Base-by-base conservation (phyloP, 1,140 invertebrate species). In the Megalonaias nervosa region DNA sequence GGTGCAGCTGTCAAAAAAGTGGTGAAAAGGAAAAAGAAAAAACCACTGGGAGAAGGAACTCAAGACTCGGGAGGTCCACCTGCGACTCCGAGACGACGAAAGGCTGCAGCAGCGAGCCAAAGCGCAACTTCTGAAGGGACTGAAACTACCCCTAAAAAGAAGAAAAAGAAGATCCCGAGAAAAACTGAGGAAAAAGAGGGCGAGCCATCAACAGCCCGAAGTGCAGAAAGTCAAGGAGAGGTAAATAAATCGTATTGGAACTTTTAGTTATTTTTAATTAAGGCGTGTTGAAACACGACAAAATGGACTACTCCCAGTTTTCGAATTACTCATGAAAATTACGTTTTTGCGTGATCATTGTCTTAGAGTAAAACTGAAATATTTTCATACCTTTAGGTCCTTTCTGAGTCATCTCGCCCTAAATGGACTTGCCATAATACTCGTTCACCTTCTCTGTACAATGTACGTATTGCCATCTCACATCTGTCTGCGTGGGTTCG, bases 11-110 rank as follows among this genome's bases (percentile, higher is more conserved):
- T 79, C 17, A 82, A 81, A 64, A 82, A 79, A 31, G 78, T 79
- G 31, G 78, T 83, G n/a, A 82, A 81, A 71, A 82, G 77, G 57
- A 84, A 84, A 67, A 81, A 84, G 69, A 87, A 87, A 69, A 85
- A 82, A 66, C 71, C 80, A 15, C 31, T 73, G n/a, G 80, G 74
- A 21, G 67, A 67, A 55, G 61, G 38, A 14, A 58, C 74, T 58
- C 71, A 72, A 15, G 80, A 77, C 17, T 69, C 77, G 13, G 67
- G 48, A 16, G 61, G 75, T 16, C 76, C 81, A 15, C 74, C 74
- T 31, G 69, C 69, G 66, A 79, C 81, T 16, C 78, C 83, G 1
- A 26, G 68, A 21, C 74, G 59, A 72, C 81, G 81, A 59, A 83
- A 84, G 70, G 75, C 74, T n/a, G 65, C 68, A 58, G n/a, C 78